Evolutionary conservation across 2,888 invertebrate species (phyloP), one percentile per base, ranked within the genome.

Genomic region (Drosophila picticornis): DNA sequence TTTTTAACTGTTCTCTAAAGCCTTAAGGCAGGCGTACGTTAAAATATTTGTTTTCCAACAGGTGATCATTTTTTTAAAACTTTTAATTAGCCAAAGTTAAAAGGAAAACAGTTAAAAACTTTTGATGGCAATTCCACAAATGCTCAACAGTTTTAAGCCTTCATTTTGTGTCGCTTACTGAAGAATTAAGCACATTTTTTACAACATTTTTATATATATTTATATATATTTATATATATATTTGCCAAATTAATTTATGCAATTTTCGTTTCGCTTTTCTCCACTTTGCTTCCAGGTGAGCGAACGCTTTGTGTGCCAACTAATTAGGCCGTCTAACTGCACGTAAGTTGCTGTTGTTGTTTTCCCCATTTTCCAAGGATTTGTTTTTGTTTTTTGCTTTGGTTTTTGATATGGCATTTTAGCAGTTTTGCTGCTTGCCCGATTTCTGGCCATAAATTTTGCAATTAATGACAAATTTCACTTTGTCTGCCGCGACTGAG

Each of bases 391-490:
- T 56, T 19, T 63, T 16, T 29, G 57, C 52, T 29, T 9, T 59
- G 66, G 66, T 59, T 29, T 29, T 4, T 31, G 71, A 22, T 57
- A 63, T 61, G 76, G 60, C 69, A 66, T 78, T 83, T 75, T 34
- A 25, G 53, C 59, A 13, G 36, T 50, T 65, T 65, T 50, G 32
- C 62, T 64, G 40, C 67, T 57, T 74, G 57, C 63, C 53, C 69
- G 77, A 85, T 85, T 89, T 75, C 73, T 75, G 67, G 78, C 76
- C 77, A 90, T 88, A 88, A 90, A 90, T 88, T 88, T 88, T 58
- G 89, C 87, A 88, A 90, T 88, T 88, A 88, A 88, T 90, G 90
- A 82, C 87, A 88, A 88, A 88, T 88, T 90, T 88, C 87, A 90
- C 87, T 88, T 90, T 90, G 87, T 86, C 84, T 77, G 79, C 59